Evolutionary conservation across 2,797 vertebrate species (phyloP).

Genomic region (Craterocephalus amniculus): DNA sequence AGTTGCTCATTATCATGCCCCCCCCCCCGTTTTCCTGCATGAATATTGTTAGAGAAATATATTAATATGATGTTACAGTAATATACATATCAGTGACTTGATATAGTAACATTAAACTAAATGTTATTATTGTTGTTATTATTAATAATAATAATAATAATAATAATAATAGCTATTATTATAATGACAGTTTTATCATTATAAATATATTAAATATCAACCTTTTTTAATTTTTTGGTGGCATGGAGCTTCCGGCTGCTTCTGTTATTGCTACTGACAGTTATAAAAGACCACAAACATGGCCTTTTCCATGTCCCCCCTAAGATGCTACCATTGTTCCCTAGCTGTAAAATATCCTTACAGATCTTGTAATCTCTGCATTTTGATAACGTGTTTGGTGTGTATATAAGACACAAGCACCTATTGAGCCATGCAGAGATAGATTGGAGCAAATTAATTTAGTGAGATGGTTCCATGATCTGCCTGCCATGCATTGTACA

Average conservation of each 20-base stretch:
- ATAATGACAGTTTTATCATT: too few species aligned
- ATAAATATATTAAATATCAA: too few species aligned
- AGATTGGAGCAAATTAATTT: constrained; percentile 11
- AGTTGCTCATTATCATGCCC: not conserved
- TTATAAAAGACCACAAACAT: constrained; percentile 24
- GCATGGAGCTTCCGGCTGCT: not conserved
- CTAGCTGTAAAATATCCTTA: constrained; percentile 52
- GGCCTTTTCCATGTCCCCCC: constrained; percentile 38
- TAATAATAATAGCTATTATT: too few species aligned
- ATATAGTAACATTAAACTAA: too few species aligned
- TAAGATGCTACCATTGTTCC: constrained; percentile 42
- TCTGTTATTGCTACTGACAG: constrained; percentile 4
- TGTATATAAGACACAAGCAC: constrained; percentile 20
- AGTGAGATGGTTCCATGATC: constrained; percentile 2
- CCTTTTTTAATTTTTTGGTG: too few species aligned
- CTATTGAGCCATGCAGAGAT: constrained; percentile 12
- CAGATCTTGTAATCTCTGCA: constrained; percentile 65
- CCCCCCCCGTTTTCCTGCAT: too few species aligned
- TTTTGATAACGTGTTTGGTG: constrained; percentile 61
- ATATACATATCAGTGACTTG: too few species aligned
- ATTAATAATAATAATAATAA: too few species aligned
- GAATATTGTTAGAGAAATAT: too few species aligned
- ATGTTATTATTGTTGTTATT: too few species aligned
- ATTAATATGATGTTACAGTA: too few species aligned
- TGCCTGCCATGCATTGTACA: constrained; percentile 5